Evolutionary conservation across 2,113 vertebrate species (phyloP).

Genomic region (Pleuronectes platessa): DNA sequence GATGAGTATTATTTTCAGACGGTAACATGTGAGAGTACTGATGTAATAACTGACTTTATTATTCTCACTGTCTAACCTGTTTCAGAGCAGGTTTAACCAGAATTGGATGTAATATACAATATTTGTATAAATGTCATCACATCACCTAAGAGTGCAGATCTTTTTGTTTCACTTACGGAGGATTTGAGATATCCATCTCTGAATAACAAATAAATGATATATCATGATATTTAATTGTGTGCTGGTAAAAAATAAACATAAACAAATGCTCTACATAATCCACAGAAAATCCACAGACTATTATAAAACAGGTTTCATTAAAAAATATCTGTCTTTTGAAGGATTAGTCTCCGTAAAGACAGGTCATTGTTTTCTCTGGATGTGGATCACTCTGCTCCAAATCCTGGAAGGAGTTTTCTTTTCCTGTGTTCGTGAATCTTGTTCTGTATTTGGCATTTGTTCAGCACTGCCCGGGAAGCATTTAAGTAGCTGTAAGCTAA

Average conservation of each 20-base stretch:
- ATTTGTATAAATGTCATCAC: background rate
- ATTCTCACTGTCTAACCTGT: background rate
- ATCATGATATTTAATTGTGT: too few species aligned
- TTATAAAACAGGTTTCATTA: background rate
- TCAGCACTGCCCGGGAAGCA: conserved; percentile 22
- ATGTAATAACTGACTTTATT: background rate
- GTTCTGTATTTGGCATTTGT: conserved; percentile 40
- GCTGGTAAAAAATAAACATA: too few species aligned
- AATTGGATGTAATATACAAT: too few species aligned
- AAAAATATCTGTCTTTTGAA: background rate
- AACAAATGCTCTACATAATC: background rate
- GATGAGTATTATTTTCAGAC: background rate
- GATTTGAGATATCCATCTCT: too few species aligned
- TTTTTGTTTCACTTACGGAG: background rate
- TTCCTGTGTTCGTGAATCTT: conserved; percentile 4
- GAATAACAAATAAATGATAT: too few species aligned
- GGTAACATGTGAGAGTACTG: background rate
- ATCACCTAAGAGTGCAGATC: background rate
- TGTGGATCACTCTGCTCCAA: background rate
- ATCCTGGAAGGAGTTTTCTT: background rate
- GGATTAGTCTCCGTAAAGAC: background rate
- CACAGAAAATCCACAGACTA: background rate
- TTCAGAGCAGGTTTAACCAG: background rate
- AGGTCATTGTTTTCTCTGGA: background rate
- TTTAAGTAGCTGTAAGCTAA: conserved; percentile 28